Base-by-base conservation (phyloP, 2,797 vertebrate genomes). In the Brachyalestes nurse region DNA sequence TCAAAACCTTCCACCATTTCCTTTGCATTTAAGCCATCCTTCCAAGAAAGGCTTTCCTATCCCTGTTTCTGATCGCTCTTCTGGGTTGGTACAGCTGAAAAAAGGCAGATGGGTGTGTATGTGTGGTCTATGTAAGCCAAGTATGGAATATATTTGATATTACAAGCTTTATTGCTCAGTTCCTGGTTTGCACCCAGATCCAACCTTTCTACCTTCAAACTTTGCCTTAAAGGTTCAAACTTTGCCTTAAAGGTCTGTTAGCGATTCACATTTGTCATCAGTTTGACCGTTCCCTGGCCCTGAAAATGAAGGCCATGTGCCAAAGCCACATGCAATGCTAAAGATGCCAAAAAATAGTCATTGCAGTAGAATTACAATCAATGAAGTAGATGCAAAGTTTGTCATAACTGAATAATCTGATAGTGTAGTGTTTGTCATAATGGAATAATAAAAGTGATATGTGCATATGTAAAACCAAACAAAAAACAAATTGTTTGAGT, bases 11-110 rank as follows among this genome's bases (percentile, higher is more conserved):
- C 25, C 10, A 2, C 1, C 42, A 38, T 19, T 72, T 9, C 28
- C 42, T n/a, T 64, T 71, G 61, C 45, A 76, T 61, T 71, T 42
- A 25, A 53, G 45, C 34, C 28, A 10, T 53, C 34, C 25, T 82
- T 71, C 57, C 67, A 47, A 75, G n/a, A 76, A 49, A 47, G 21
- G 40, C 19, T 67, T 61, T 17, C 13, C 13, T 17, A 53, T 55
- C 7, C 38, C 12, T 53, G 34, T 19, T 64, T 77, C 51, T 34
- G 60, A 58, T 9, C 58, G 8, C 21, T 21, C 55, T 25, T 6
- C 69, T 25, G 23, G 2, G 17, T 38, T 13, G 5, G 42, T 47
- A 13, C 6, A 4, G 17, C 38, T 66, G 17, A 40, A 19, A 40
- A 66, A 66, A n/a, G 34, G 17, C 64, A 66, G 34, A 8, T 8